Conservation (phyloP, 2,888 invertebrate genomes). For the Conus canariensis region DNA sequence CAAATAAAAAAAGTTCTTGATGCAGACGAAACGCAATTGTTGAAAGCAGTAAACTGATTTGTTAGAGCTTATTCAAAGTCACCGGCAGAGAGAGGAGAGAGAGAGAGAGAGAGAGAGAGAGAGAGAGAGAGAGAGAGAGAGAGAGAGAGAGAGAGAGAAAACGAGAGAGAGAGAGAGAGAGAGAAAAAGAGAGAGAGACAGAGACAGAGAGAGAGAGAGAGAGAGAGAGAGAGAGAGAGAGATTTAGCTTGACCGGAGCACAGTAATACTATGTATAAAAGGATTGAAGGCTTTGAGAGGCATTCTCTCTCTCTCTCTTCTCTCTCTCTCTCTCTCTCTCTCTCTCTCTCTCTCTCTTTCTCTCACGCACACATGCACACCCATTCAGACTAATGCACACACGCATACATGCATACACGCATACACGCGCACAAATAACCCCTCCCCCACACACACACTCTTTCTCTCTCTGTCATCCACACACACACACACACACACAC, state of each 20-base stretch:
- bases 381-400: not conserved
- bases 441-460: too few species aligned
- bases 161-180: not conserved
- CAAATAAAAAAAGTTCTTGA: too few species aligned
- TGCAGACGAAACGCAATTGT: too few species aligned
- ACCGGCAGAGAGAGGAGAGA: not conserved
- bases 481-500: slow-evolving; percentile 17
- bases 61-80: too few species aligned
- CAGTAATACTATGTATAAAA: too few species aligned
- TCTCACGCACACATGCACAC: not conserved
- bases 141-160: not conserved
- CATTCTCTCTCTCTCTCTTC: too few species aligned
- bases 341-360: too few species aligned
- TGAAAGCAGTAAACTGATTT: too few species aligned
- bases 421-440: not conserved
- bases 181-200: not conserved
- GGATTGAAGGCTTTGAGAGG: too few species aligned
- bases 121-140: not conserved
- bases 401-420: not conserved
- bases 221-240: not conserved
- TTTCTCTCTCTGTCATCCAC: not conserved
- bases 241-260: not conserved
- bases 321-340: too few species aligned
- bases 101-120: not conserved
- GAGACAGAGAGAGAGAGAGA: not conserved